Conservation (phyloP, 37 sponge, comb jelly and placozoan species). For the Eunapius fragilis region DNA sequence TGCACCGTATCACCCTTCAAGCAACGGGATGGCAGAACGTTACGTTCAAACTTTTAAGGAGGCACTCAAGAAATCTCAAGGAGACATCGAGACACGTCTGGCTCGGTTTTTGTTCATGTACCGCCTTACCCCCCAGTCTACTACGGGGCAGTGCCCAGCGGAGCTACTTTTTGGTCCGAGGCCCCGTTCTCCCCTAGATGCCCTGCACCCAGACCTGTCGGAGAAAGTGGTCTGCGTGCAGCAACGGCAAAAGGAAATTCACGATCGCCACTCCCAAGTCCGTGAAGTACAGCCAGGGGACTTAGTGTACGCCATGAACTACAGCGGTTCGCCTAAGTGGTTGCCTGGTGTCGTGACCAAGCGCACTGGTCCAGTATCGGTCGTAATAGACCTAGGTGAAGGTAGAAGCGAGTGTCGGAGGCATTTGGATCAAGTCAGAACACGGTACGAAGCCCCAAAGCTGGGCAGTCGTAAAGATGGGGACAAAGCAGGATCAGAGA, state of each 20-base stretch:
- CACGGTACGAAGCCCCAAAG: no score
- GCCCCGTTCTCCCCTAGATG: slow-evolving; percentile 13
- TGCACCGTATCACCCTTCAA: slow-evolving; percentile 26
- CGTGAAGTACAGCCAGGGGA: slow-evolving; percentile 15
- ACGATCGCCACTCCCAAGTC: slow-evolving; percentile 19
- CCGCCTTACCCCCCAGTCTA: slow-evolving; percentile 28
- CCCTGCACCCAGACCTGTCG: slow-evolving; percentile 21
- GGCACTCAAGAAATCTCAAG: slow-evolving; percentile 1
- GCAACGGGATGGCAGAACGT: slow-evolving; percentile 31
- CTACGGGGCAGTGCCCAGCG: slow-evolving; percentile 33
- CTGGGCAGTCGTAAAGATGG: no score
- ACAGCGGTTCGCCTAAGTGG: slow-evolving; percentile 10
- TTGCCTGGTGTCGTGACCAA: slow-evolving; percentile 1
- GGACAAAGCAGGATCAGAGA: no score
- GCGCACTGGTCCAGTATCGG: no score
- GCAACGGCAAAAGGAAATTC: slow-evolving; percentile 16
- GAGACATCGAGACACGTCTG: neutral
- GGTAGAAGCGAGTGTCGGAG: no score
- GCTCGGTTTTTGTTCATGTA: slow-evolving; percentile 32
- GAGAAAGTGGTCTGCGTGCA: neutral
- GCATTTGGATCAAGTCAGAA: no score
- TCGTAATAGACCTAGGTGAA: no score
- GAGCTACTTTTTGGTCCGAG: slow-evolving; percentile 17
- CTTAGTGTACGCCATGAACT: slow-evolving; percentile 24
- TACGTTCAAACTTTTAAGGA: slow-evolving; percentile 27